These are phyloP conservation scores for Gallinago nigripennis DNA, from an alignment of 2,797 vertebrate species.

Conservation along the genomic window DNA sequence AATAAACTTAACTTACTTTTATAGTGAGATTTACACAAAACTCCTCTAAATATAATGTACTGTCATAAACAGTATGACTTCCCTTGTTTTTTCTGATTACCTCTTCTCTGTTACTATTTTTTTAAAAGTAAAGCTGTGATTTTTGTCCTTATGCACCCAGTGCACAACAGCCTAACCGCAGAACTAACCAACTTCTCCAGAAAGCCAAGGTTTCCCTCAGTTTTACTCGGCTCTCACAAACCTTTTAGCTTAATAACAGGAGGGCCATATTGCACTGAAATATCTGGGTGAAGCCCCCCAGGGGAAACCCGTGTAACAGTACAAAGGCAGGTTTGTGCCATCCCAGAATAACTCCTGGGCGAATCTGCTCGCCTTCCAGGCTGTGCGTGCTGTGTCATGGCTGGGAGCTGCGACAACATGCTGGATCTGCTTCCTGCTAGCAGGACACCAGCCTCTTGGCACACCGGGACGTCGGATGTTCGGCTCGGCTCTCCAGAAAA, in stretches of 20 bases:
- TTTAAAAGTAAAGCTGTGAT: not conserved
- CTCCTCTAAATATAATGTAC: not conserved
- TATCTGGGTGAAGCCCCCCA: not conserved
- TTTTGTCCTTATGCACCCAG: not conserved
- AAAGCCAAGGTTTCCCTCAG: not conserved
- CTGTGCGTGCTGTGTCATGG: not conserved
- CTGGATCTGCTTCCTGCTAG: not conserved
- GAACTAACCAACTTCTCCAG: not conserved
- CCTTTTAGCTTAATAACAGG: not conserved
- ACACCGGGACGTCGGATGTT: not conserved
- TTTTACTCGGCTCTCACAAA: not conserved
- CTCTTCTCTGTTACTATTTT: constrained; percentile 35
- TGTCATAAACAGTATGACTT: not conserved
- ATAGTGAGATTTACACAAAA: not conserved
- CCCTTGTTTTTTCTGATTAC: not conserved
- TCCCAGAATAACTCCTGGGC: not conserved
- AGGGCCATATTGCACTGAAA: constrained; percentile 2
- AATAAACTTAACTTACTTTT: not conserved
- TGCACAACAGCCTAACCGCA: not conserved
- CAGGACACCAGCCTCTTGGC: not conserved
- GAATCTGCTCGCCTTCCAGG: not conserved
- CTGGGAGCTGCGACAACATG: not conserved
- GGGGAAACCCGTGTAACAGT: not conserved
- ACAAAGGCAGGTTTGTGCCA: not conserved
- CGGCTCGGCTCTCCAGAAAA: not conserved